Conservation (phyloP, 2,113 vertebrate species). For the Engraulis encrasicolus region DNA sequence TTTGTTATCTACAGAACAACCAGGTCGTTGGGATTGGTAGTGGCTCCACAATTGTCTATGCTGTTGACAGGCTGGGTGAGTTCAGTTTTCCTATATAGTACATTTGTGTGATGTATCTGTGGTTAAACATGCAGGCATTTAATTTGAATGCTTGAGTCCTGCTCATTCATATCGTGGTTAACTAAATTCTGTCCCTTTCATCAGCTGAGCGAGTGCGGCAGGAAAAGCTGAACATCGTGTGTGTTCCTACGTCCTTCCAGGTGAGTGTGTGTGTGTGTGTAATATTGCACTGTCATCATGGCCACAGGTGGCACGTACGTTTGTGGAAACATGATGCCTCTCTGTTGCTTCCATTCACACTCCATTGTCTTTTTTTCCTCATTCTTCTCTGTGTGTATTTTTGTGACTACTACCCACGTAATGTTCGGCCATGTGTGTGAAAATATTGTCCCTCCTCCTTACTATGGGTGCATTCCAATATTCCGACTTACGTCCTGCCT, state of each 20-base stretch:
- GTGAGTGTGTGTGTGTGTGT: too few relatives aligned
- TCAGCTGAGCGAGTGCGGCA: conserved; percentile 90
- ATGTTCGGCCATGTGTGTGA: background rate
- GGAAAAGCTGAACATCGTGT: conserved; percentile 90
- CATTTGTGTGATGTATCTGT: too few relatives aligned
- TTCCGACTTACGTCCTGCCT: too few relatives aligned
- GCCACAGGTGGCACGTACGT: background rate
- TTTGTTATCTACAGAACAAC: conserved; percentile 79
- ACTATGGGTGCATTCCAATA: too few relatives aligned
- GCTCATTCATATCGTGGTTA: background rate
- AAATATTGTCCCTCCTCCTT: background rate
- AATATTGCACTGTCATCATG: background rate
- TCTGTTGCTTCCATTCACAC: background rate
- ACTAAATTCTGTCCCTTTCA: conserved; percentile 14
- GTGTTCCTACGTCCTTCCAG: conserved; percentile 97
- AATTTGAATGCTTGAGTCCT: background rate
- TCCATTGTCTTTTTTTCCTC: too few relatives aligned
- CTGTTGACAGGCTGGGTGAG: conserved; percentile 91
- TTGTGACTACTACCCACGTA: too few relatives aligned
- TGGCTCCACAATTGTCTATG: conserved; percentile 94
- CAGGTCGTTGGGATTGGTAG: conserved; percentile 95
- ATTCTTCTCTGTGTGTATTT: too few relatives aligned
- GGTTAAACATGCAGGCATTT: too few relatives aligned
- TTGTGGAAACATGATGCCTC: background rate
- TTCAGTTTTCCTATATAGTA: background rate